A percentile compares a stretch with the other conserved stretches of the same genome.
Evolutionary conservation across 2,888 invertebrate genomes (phyloP).

Genomic region (Dasypolia templi): DNA sequence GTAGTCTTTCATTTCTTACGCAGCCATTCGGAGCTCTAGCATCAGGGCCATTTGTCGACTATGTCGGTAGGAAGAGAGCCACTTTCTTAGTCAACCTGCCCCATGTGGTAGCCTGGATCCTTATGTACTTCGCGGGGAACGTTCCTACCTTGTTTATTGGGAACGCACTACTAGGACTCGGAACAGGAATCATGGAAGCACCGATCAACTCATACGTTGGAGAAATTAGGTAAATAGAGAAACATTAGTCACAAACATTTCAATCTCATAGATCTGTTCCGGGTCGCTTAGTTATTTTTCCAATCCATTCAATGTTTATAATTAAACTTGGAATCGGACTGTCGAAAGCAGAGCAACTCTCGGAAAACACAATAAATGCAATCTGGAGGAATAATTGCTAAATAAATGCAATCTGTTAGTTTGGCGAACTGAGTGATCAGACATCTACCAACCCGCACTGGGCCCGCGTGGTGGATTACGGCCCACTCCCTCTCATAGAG

Average conservation of each 20-base stretch:
- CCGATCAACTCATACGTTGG: slow-evolving; percentile 91
- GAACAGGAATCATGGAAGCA: slow-evolving; percentile 91
- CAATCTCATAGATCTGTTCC: background rate
- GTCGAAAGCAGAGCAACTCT: background rate
- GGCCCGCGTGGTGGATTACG: too few relatives aligned
- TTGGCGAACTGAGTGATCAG: background rate
- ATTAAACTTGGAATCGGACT: background rate
- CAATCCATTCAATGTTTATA: background rate
- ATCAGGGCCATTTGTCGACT: slow-evolving; percentile 90
- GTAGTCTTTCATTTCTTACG: slow-evolving; percentile 89
- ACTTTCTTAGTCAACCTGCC: slow-evolving; percentile 90
- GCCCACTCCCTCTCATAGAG: too few relatives aligned
- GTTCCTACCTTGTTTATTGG: slow-evolving; percentile 86
- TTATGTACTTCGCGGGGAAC: slow-evolving; percentile 88
- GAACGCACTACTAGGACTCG: slow-evolving; percentile 88
- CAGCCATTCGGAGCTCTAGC: slow-evolving; percentile 90
- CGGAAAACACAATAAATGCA: background rate
- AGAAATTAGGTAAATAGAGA: slow-evolving; percentile 86
- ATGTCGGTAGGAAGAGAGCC: slow-evolving; percentile 89
- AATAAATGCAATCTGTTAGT: background rate
- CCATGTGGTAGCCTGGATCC: slow-evolving; percentile 89
- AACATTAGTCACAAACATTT: background rate
- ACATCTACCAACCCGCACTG: too few relatives aligned
- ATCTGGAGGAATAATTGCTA: background rate
- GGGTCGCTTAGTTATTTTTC: background rate